Conservation (phyloP, 1,140 invertebrate species). For the Pseudomyrmex concolor region DNA sequence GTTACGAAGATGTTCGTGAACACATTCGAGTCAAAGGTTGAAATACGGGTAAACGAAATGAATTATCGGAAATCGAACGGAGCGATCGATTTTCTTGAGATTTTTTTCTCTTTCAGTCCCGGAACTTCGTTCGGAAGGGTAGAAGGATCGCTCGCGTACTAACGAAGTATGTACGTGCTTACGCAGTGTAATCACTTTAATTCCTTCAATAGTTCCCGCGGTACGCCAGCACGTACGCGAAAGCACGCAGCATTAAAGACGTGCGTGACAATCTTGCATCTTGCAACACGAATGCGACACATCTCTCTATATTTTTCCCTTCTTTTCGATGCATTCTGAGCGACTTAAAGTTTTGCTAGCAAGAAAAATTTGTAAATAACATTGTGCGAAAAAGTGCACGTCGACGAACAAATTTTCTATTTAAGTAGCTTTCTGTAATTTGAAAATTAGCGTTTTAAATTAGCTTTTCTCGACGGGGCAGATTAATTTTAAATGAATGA, state of each 20-base stretch:
- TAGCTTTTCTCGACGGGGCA: not conserved
- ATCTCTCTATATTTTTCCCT: not conserved
- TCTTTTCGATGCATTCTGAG: not conserved
- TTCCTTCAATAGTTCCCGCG: slow-evolving; percentile 1
- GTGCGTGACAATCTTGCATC: slow-evolving; percentile 41
- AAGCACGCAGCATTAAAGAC: slow-evolving; percentile 21
- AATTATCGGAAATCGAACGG: slow-evolving; percentile 25
- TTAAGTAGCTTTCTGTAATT: not conserved
- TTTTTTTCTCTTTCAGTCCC: not conserved
- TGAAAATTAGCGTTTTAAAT: slow-evolving; percentile 5
- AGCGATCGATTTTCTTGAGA: not conserved
- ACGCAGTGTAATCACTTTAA: slow-evolving; percentile 28
- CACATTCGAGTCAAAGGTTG: slow-evolving; percentile 20
- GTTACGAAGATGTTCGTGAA: slow-evolving; percentile 35
- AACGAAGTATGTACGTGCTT: slow-evolving; percentile 27
- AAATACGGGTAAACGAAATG: slow-evolving; percentile 32
- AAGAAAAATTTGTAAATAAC: too few species aligned
- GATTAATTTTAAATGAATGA: slow-evolving; percentile 38
- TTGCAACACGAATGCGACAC: slow-evolving; percentile 11
- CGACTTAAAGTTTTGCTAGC: not conserved
- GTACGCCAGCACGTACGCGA: not conserved
- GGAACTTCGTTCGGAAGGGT: not conserved
- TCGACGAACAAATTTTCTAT: too few species aligned
- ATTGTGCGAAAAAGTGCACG: too few species aligned
- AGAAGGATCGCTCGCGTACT: not conserved